phyloP scores from a whole-genome alignment of 2,888 invertebrate genomes.

The Eustalomyia histrio region DNA sequence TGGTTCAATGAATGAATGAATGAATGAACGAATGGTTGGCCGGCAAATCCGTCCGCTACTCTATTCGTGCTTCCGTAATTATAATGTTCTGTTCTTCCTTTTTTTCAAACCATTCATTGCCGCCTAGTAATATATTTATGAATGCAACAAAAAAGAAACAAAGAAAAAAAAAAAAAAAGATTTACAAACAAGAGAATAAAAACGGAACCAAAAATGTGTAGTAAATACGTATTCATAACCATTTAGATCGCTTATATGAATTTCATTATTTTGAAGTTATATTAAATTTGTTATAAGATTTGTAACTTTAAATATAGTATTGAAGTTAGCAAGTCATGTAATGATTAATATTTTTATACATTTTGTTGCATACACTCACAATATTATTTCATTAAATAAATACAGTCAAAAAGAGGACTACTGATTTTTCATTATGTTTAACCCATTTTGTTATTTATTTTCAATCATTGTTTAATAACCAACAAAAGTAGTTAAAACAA shows the following conservation, averaged over 20 bases:
- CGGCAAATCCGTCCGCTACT: constrained; percentile 22
- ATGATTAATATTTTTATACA: no score
- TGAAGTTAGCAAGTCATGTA: no score
- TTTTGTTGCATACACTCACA: no score
- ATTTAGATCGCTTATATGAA: background rate
- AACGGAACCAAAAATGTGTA: background rate
- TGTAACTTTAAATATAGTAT: background rate
- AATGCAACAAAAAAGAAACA: background rate
- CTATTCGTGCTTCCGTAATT: constrained; percentile 48
- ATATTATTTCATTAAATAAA: no score
- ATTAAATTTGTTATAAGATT: no score
- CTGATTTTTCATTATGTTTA: no score
- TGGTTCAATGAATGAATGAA: constrained; percentile 19
- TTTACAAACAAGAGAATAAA: background rate
- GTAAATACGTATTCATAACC: constrained; percentile 7
- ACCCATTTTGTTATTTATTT: no score
- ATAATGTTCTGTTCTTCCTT: constrained; percentile 50
- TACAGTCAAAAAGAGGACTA: no score
- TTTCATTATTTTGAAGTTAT: no score
- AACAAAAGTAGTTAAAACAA: no score
- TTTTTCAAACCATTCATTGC: constrained; percentile 37
- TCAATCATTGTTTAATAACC: no score
- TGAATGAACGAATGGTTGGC: constrained; percentile 33
- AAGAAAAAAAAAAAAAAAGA: background rate
- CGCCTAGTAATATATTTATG: constrained; percentile 27